phyloP scores from a whole-genome alignment of 2,113 vertebrate species.

The Melanotaenia duboulayi region DNA sequence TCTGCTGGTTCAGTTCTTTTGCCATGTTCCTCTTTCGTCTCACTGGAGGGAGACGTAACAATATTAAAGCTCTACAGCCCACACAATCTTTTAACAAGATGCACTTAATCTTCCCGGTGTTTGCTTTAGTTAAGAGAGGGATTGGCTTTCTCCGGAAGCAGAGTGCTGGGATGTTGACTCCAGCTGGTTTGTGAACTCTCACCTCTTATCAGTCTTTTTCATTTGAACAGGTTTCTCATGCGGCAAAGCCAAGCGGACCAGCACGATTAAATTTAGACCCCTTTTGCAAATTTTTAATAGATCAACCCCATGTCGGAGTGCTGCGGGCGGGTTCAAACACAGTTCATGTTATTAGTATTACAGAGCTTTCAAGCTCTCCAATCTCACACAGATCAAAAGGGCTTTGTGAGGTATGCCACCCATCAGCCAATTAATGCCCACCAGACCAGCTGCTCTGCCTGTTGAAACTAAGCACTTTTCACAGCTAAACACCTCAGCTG shows the following conservation, averaged over 20 bases:
- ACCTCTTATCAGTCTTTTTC: constrained; percentile 56
- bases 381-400: constrained; percentile 72
- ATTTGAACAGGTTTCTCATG: constrained; percentile 30
- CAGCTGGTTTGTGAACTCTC: constrained; percentile 29
- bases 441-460: constrained; percentile 42
- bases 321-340: constrained; percentile 56
- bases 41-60: neutral
- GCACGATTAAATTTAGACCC: constrained; percentile 47
- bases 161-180: constrained; percentile 41
- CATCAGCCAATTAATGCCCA: constrained; percentile 71
- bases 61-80: constrained; percentile 47
- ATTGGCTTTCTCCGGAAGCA: constrained; percentile 37
- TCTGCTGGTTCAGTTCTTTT: constrained; percentile 38
- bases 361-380: constrained; percentile 51
- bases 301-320: constrained; percentile 33
- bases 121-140: constrained; percentile 63
- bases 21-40: constrained; percentile 7
- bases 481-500: constrained; percentile 26
- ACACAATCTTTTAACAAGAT: constrained; percentile 48
- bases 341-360: constrained; percentile 71
- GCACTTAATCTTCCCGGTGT: constrained; percentile 62
- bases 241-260: constrained; percentile 22
- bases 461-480: constrained; percentile 39
- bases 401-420: constrained; percentile 67
- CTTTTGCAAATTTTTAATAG: constrained; percentile 41